Base-by-base conservation (phyloP, 2,113 vertebrate genomes). In the Tichodroma muraria region DNA sequence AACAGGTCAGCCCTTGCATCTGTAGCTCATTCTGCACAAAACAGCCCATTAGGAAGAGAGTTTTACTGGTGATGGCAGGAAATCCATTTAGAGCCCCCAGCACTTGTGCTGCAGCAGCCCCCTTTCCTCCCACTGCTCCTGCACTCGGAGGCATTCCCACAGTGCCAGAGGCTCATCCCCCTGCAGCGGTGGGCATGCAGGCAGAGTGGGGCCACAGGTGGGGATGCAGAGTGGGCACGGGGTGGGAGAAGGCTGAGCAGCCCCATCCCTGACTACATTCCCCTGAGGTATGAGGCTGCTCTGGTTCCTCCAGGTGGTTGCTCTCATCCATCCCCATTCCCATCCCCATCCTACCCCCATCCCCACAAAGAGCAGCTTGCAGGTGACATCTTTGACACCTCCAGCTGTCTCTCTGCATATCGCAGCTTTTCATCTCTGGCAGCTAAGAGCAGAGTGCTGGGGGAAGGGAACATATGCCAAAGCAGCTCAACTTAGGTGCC, bases 381-480 rank as follows among this genome's bases (percentile, higher is more conserved):
- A 80, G 87, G 87, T 91, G 92, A 89, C 90, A 96, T 66, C 64
- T 77, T 15, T 91, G 90, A 93, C 92, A 91, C 69, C 50, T 91
- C 80, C 78, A 63, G 65, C 89, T 93, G 69, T 40, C 70, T 85
- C 73, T 63, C 61, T 82, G 56, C 72, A 73, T 54, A 15, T 56
- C 0, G 3, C 45, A 9, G 79, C 89, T 96, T 94, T 88, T 96
- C 35, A 88, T 92, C 86, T 85, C 71, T 76, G 65, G 75, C 86
- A 89, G 87, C 63, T 86, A 73, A 94, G n/a, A 77, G 68, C 63
- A 72, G 45, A 52, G 72, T 0, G 8, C 27, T 52, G 92, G 91
- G 86, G 80, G 95, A 96, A 77, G 92, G 92, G 89, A 80, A 68
- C 72, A 72, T 35, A 52, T 37, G 80, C 68, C 89, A 83, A 59